These are phyloP conservation scores for Thamnophis elegans DNA, from an alignment of 2,797 vertebrate genomes.

Conservation along the genomic window DNA sequence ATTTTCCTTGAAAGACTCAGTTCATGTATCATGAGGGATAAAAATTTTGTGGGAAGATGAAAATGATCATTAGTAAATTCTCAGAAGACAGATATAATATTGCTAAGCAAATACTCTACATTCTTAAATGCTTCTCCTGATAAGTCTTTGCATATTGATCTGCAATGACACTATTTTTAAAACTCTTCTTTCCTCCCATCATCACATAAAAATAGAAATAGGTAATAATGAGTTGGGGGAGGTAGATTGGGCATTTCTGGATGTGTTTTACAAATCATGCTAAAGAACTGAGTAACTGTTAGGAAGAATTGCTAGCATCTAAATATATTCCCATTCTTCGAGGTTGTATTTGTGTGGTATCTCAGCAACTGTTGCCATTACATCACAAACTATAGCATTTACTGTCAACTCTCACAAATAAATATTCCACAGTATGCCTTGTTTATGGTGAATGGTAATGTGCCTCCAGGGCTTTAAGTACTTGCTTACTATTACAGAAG, in stretches of 20 bases:
- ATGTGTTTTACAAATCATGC: conserved; percentile 1
- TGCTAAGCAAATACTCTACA: not conserved
- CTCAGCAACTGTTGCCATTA: conserved; percentile 21
- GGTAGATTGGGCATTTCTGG: not conserved
- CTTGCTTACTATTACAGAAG: not conserved
- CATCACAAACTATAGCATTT: conserved; percentile 11
- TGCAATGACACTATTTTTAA: not conserved
- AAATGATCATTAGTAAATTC: conserved; percentile 16
- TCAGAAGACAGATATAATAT: not conserved
- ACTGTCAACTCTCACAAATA: conserved; percentile 7
- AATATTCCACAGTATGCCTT: conserved; percentile 10
- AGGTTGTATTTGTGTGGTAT: not conserved
- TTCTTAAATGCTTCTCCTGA: not conserved
- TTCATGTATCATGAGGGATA: conserved; percentile 22
- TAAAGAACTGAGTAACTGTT: conserved; percentile 32
- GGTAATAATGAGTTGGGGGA: not conserved
- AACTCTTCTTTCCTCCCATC: conserved; percentile 14
- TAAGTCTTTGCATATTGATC: not conserved
- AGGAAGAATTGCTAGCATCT: conserved; percentile 42
- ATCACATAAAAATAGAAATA: conserved; percentile 32
- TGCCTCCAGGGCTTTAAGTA: not conserved
- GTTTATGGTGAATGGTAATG: conserved; percentile 24
- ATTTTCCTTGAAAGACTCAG: not conserved
- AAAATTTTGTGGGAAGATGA: conserved; percentile 20
- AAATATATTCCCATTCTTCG: conserved; percentile 41